Conservation (phyloP, 1,140 invertebrate genomes). For the Mycetomoellerius zeteki region DNA sequence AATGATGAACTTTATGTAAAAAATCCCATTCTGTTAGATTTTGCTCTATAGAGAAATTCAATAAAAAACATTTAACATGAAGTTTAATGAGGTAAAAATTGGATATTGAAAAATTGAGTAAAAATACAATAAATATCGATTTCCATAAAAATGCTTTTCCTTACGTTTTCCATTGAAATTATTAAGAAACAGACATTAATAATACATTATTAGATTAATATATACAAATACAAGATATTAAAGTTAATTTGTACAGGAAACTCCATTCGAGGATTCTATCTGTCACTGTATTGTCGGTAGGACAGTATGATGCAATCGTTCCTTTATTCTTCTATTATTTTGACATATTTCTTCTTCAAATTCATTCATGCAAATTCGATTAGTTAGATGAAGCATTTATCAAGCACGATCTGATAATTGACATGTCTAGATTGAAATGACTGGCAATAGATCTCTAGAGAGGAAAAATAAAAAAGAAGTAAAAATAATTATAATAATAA, state of each 20-base stretch:
- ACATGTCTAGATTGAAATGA: neutral
- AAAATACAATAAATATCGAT: neutral
- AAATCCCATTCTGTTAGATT: neutral
- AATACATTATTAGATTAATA: no score
- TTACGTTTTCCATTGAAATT: neutral
- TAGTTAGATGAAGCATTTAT: neutral
- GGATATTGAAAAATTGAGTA: neutral
- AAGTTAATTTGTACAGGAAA: neutral
- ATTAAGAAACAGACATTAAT: neutral
- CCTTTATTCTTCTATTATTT: slow-evolving; percentile 1
- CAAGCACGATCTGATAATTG: neutral
- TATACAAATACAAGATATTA: neutral
- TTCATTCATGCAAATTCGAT: slow-evolving; percentile 16
- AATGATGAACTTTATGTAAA: neutral
- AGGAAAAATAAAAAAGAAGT: neutral
- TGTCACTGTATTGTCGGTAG: neutral
- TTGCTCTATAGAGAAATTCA: neutral
- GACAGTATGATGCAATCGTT: neutral
- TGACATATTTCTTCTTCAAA: neutral
- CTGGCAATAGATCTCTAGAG: neutral
- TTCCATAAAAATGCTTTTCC: neutral
- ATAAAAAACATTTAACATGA: neutral
- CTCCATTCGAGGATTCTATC: neutral
- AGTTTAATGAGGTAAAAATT: neutral
- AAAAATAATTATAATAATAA: neutral